A percentile compares a stretch with the other conserved stretches of the same genome.
phyloP scores from a whole-genome alignment of 1,140 invertebrate genomes.

The Rhyacophila brunnea region DNA sequence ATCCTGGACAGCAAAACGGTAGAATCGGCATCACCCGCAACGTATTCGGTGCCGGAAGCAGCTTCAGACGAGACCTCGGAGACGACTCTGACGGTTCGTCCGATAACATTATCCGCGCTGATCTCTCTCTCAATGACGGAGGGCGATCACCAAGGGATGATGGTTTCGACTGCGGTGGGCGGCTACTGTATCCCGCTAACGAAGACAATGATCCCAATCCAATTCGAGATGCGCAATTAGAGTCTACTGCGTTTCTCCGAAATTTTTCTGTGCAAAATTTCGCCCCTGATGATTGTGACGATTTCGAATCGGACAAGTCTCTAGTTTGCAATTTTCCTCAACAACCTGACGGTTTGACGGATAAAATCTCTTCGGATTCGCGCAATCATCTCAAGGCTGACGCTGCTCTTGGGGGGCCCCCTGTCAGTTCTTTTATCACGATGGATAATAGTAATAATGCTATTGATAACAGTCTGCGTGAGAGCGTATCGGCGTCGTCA shows the following conservation, averaged over 20 bases:
- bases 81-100: slow-evolving; percentile 1
- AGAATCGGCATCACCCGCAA: slow-evolving; percentile 1
- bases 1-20: not conserved
- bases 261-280: slow-evolving; percentile 10
- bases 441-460: slow-evolving; percentile 56
- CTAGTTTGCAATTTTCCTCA: not conserved
- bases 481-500: slow-evolving; percentile 40
- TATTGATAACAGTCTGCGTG: slow-evolving; percentile 40
- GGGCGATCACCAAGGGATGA: not conserved
- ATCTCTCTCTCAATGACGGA: slow-evolving; percentile 19
- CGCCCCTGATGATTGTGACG: slow-evolving; percentile 3
- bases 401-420: slow-evolving; percentile 33
- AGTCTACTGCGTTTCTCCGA: slow-evolving; percentile 5
- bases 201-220: slow-evolving; percentile 2
- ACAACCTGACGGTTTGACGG: no score
- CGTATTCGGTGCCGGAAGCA: slow-evolving; percentile 19
- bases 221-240: not conserved
- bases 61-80: slow-evolving; percentile 5
- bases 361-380: slow-evolving; percentile 1
- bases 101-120: slow-evolving; percentile 13
- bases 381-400: not conserved
- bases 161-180: not conserved
- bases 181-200: no score
- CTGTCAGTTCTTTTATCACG: slow-evolving; percentile 44
- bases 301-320: slow-evolving; percentile 11